Base-by-base conservation (phyloP, 2,888 invertebrate genomes). In the Nesidiocoris tenuis region DNA sequence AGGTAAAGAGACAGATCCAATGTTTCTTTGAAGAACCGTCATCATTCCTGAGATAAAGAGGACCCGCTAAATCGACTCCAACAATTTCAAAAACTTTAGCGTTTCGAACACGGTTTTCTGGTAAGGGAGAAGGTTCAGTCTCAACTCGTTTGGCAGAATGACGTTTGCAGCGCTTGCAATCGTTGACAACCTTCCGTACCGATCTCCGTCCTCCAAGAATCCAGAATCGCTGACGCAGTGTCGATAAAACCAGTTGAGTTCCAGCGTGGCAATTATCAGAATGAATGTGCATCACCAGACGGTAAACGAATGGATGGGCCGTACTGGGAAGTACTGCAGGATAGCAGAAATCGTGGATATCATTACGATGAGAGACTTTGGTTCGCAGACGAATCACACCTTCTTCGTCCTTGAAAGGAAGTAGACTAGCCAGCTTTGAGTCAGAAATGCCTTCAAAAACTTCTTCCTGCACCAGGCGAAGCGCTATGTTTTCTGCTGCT, bases 11-110 rank as follows among this genome's bases (percentile, higher is more conserved):
- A n/a, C n/a, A n/a, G n/a, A n/a, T n/a, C n/a, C n/a, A n/a, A n/a
- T n/a, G 75, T 78, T 79, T 78, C 78, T 79, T 71, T 61, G 77
- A 23, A 79, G 63, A 1, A 79, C 74, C 0, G 79, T 18, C 18
- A 78, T 79, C 76, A 17, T 75, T 78, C 71, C 77, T 81, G 7
- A 82, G 74, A 23, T 68, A 77, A n/a, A 84, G 59, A 0, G 84
- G 84, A 0, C 84, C 84, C 2, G 82, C 81, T 55, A 84, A 80
- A 77, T 84, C 83, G 0, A 84, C 78, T 5, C 82, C 84, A 0
- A 77, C 78, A 2, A 82, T 76, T 74, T 83, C 82, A 80, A 83
- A 82, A 1, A 78, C 2, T 67, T 55, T 54, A 5, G 81, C 81
- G 74, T 81, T 79, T 16, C 79, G 77, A 1, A 82, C 80, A 12